phyloP scores from a whole-genome alignment of 2,113 vertebrate species.

The Gopherus flavomarginatus region DNA sequence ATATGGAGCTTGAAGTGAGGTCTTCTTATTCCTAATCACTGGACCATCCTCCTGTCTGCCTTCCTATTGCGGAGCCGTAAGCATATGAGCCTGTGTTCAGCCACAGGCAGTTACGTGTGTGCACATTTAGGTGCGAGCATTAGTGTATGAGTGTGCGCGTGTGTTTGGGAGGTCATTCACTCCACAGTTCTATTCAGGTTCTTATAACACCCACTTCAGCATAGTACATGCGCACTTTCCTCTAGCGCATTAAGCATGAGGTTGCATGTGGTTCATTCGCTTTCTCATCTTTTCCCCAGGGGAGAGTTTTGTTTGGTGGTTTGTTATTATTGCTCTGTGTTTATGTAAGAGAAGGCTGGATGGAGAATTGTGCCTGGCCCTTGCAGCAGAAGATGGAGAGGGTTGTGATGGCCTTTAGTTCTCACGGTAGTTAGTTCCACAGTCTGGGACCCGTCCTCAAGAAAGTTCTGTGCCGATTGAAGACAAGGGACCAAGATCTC shows the following conservation, averaged over 20 bases:
- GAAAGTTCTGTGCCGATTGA: not conserved
- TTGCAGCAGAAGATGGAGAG: not conserved
- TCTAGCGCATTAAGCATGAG: not conserved
- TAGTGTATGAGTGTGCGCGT: rapidly evolving
- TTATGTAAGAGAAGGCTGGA: not conserved
- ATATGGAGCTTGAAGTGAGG: too few relatives aligned
- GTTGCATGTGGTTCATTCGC: not conserved
- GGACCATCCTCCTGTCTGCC: not conserved
- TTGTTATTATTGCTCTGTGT: not conserved
- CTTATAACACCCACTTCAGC: not conserved
- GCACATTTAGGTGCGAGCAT: not conserved
- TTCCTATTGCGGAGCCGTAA: not conserved
- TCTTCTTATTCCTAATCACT: too few relatives aligned
- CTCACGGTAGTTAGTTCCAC: not conserved
- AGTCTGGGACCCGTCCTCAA: not conserved
- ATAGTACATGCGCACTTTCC: not conserved
- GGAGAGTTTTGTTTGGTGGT: not conserved
- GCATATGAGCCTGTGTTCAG: not conserved
- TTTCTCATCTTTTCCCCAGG: not conserved
- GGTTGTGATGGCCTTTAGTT: not conserved
- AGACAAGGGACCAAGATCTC: not conserved
- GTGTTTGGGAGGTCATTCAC: not conserved
- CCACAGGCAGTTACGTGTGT: not conserved
- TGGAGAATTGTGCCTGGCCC: rapidly evolving
- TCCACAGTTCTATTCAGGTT: not conserved